Conservation (phyloP, 2,888 invertebrate species). For the Amphiduros pacificus region DNA sequence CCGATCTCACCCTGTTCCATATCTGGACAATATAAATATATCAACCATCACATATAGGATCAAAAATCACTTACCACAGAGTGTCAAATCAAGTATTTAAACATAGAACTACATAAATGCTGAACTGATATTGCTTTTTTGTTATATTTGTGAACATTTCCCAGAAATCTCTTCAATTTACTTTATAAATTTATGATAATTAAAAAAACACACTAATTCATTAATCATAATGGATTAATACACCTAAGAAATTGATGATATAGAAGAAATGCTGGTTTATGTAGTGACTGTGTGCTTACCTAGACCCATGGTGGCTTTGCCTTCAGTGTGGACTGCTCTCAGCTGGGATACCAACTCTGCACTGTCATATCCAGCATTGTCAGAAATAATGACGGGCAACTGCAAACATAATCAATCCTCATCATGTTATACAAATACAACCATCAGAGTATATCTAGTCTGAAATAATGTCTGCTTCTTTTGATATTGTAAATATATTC, state of each 20-base stretch:
- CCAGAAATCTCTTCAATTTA: no score
- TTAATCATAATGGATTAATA: background rate
- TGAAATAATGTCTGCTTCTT: no score
- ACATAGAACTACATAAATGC: no score
- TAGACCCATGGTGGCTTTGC: conserved; percentile 76
- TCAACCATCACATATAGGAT: no score
- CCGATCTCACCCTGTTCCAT: conserved; percentile 71
- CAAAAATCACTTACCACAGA: no score
- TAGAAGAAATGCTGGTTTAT: background rate
- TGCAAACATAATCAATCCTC: conserved; percentile 59
- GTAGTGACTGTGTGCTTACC: conserved; percentile 66
- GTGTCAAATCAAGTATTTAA: no score
- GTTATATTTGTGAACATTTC: no score
- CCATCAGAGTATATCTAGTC: no score
- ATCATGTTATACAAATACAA: no score
- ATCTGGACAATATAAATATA: conserved; percentile 26
- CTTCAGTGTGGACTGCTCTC: conserved; percentile 85
- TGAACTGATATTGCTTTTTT: no score
- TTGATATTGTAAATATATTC: no score
- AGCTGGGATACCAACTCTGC: conserved; percentile 75
- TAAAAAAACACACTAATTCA: background rate
- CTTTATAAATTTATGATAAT: no score
- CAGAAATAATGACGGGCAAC: conserved; percentile 93
- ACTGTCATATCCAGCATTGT: conserved; percentile 96
- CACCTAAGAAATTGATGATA: background rate